A percentile compares a stretch with the other conserved stretches of the same genome.
These are phyloP conservation scores for Drosophila paramelanica DNA, from an alignment of 2,888 invertebrate species.

Conservation along the genomic window DNA sequence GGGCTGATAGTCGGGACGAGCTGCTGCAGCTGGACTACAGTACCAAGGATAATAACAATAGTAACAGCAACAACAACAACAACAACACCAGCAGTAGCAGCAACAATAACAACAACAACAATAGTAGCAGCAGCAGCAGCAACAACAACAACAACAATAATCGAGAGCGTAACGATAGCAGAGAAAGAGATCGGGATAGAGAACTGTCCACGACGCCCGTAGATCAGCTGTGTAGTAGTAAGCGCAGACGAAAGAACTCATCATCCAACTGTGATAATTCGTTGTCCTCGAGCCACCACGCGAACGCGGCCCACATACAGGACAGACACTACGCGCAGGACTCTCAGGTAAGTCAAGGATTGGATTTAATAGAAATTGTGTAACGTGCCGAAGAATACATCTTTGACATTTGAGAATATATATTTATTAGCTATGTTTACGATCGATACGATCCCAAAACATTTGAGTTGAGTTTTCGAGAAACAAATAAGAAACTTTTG, in stretches of 20 bases:
- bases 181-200: slow-evolving; percentile 88
- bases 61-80: slow-evolving; percentile 58
- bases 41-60: slow-evolving; percentile 82
- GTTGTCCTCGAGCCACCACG: slow-evolving; percentile 87
- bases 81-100: slow-evolving; percentile 56
- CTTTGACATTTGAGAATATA: no score
- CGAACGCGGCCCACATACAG: slow-evolving; percentile 85
- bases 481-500: no score
- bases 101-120: slow-evolving; percentile 49
- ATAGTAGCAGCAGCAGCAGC: slow-evolving; percentile 17
- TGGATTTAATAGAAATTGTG: no score
- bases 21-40: slow-evolving; percentile 85
- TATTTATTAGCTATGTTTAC: no score
- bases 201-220: slow-evolving; percentile 85
- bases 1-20: slow-evolving; percentile 85
- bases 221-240: slow-evolving; percentile 86
- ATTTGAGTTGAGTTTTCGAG: no score
- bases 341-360: slow-evolving; percentile 86
- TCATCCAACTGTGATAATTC: slow-evolving; percentile 88
- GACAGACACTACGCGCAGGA: slow-evolving; percentile 88
- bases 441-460: no score
- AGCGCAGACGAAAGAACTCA: slow-evolving; percentile 86
- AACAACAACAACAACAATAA: slow-evolving; percentile 52
- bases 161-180: slow-evolving; percentile 63
- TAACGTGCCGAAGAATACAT: no score